phyloP scores from a whole-genome alignment of 1,140 invertebrate genomes.

The Diorhabda sublineata region DNA sequence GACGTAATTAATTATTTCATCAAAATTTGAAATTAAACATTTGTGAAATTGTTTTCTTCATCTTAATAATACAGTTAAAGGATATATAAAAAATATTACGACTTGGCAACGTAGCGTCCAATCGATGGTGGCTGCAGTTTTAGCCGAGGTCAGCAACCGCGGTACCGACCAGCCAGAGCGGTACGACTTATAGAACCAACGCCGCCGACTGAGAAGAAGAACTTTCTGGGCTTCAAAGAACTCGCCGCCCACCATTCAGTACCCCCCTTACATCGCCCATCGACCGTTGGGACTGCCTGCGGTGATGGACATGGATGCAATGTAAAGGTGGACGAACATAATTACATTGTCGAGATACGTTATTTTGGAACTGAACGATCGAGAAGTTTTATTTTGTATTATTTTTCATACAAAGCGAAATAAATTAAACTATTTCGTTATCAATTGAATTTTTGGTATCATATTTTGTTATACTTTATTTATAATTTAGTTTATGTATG shows the following conservation, averaged over 20 bases:
- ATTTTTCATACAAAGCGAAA: no score
- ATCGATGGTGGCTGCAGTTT: constrained; percentile 6
- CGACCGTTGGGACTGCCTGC: constrained; percentile 5
- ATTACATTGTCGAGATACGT: no score
- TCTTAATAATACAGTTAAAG: not conserved
- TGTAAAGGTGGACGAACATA: not conserved
- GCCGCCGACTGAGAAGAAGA: constrained; percentile 8
- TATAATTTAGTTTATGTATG: no score
- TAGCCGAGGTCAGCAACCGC: constrained; percentile 34
- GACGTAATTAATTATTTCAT: no score
- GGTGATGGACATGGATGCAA: constrained; percentile 18
- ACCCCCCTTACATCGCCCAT: constrained; percentile 11
- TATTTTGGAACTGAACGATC: no score
- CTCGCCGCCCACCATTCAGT: constrained; percentile 32
- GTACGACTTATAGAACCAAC: not conserved
- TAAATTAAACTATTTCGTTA: no score
- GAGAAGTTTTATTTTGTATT: no score
- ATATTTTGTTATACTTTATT: no score
- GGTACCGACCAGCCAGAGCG: constrained; percentile 26
- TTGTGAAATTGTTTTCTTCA: not conserved
- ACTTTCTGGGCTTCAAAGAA: constrained; percentile 37
- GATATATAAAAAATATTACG: not conserved
- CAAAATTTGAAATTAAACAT: no score
- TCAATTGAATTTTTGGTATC: no score
- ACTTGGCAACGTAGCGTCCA: constrained; percentile 1